Evolutionary conservation across 2,888 invertebrate genomes (phyloP), one percentile per base, ranked within the genome.

Genomic region (Lycia hirtaria): DNA sequence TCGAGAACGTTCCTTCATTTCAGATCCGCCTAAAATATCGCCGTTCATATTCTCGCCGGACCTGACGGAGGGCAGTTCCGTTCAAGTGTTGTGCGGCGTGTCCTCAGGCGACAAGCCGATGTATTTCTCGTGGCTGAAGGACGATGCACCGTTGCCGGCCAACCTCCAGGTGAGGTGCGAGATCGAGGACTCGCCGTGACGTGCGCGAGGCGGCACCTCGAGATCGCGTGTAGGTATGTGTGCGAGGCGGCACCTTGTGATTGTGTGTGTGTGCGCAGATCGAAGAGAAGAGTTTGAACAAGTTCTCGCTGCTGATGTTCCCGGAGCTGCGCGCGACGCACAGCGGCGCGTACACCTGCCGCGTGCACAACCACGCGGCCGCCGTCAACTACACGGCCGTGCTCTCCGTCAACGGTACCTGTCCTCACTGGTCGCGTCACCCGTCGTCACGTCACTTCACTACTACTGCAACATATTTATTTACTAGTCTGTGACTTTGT

Each of bases 21-120:
- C n/a, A 94, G 94, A 94, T 89, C 97, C 97, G 2, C 97, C 97
- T n/a, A 95, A 96, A 72, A 95, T 97, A 78, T 96, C 97, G 67
- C 95, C 97, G 26, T 97, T 98, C 84, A 94, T 94, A 50, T 97
- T 98, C 80, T 96, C 97, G 0, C 93, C 95, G 70, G 96, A 96
- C 78, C 92, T 97, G 51, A 95, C 96, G 78, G 95, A 97, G 87
- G 96, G 96, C 67, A 95, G 97, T 78, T 91, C 97, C 49, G 96
- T 95, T 64, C 95, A 97, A 81, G 95, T 97, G 54, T 94, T 97
- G 7, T 96, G 96, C 80, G 95, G 95, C 44, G 95, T 96, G 56
- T 95, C 95, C 52, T 93, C 94, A 9, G 95, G 95, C 17, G 95
- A 95, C 83, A 93, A 94, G 85, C 95, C 95, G 30, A 91, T 95